Evolutionary conservation across 2,113 vertebrate species (phyloP), one percentile per base, ranked within the genome.

Genomic region (Petrocephalus microphthalmus): DNA sequence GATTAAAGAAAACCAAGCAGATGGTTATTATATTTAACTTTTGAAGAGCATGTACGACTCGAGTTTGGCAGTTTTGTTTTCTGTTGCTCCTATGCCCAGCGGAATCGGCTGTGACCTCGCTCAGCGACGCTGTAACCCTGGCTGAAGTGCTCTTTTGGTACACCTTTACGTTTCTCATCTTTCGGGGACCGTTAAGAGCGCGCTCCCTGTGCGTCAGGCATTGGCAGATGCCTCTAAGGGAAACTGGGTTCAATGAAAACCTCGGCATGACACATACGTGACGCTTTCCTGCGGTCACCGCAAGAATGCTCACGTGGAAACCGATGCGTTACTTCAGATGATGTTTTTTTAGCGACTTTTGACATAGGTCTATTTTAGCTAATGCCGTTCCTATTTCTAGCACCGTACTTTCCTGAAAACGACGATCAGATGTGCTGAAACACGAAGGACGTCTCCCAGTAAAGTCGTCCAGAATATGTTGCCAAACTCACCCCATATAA

Each of bases 21-120:
- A 91, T 89, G 89, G 64, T 92, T 92, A 92, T 91, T 91, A 92
- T 89, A 87, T 88, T 91, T 81, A 90, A 64, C 92, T 91, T 88
- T 87, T 90, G 86, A 92, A 37, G 88, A 91, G 89, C 88, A 90
- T 88, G 78, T 82, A 71, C n/a, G 89, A 53, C 6, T 71, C 15
- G 51, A 54, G 33, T 33, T 51, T 7, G 11, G 15, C n/a, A 4
- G 45, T 53, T 56, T 85, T 85, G n/a, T 19, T 53, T 52, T 56
- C 52, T 56, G 2, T 85, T 85, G n/a, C n/a, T n/a, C n/a, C n/a
- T 7, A 25, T 19, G 2, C n/a, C 1, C 47, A 11, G 49, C 5
- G n/a, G 52, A 54, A 10, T 7, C 20, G 10, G 17, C 15, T 82
- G 52, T 33, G 67, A 15, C 87, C 71, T 82, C 11, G 20, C 47